Evolutionary conservation across 2,113 vertebrate species (phyloP).

Genomic region (Tonatia bakeri): DNA sequence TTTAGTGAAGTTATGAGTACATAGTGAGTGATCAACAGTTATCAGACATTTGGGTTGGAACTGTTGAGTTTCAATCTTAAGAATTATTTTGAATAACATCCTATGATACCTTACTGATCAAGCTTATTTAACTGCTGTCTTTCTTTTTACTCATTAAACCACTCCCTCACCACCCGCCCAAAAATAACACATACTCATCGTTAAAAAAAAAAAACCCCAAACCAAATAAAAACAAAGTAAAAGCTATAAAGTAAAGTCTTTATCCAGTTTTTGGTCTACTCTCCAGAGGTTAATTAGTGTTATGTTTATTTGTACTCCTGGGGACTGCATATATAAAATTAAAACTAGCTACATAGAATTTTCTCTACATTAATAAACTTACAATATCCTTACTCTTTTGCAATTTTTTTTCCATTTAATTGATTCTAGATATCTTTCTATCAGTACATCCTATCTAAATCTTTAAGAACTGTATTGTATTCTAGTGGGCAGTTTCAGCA

Average conservation of each 20-base stretch:
- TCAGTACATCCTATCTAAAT: neutral
- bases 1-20: neutral
- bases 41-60: neutral
- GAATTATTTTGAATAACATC: neutral
- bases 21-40: neutral
- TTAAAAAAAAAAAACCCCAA: neutral
- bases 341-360: neutral
- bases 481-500: neutral
- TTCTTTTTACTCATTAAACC: neutral
- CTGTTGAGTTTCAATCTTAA: neutral
- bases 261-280: neutral
- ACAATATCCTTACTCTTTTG: neutral
- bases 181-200: neutral
- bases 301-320: neutral
- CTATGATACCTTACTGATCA: neutral
- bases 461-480: conserved; percentile 14
- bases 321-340: neutral
- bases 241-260: neutral
- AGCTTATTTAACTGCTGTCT: neutral
- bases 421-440: neutral
- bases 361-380: neutral
- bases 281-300: neutral
- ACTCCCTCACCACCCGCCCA: neutral
- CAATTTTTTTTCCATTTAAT: neutral
- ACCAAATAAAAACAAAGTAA: neutral